Percentiles rank a stretch among this genome's conserved stretches.
These are phyloP conservation scores for Gonioctena quinquepunctata DNA, from an alignment of 1,140 invertebrate genomes.

Conservation along the genomic window DNA sequence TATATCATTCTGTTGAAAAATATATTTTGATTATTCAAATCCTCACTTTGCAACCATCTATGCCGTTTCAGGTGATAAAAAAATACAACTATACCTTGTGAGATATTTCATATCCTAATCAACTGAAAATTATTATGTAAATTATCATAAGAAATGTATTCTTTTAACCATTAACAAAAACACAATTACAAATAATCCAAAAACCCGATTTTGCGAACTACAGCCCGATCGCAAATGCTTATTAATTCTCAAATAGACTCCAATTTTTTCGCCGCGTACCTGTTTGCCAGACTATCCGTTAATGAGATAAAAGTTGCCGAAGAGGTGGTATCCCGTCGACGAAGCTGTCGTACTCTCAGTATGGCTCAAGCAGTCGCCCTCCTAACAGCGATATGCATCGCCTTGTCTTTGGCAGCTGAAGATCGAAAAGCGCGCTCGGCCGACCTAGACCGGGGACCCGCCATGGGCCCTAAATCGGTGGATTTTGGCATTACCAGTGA, in stretches of 20 bases:
- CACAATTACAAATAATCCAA: too few relatives aligned
- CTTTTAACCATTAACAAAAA: not conserved
- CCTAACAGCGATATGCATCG: constrained; percentile 37
- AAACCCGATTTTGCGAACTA: not conserved
- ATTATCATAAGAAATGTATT: too few relatives aligned
- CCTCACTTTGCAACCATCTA: too few relatives aligned
- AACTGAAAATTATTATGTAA: too few relatives aligned
- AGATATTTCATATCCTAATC: too few relatives aligned
- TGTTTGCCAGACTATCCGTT: constrained; percentile 15
- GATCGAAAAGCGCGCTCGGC: constrained; percentile 39
- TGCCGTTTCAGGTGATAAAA: too few relatives aligned
- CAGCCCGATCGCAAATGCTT: not conserved
- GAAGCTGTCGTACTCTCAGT: constrained; percentile 28
- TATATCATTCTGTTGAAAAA: too few relatives aligned
- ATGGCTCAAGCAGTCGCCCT: constrained; percentile 47
- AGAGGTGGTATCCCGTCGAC: constrained; percentile 10
- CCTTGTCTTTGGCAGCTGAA: constrained; percentile 34
- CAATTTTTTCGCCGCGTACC: constrained; percentile 9
- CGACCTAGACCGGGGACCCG: constrained; percentile 41
- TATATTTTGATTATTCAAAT: too few relatives aligned
- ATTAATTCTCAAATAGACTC: too few relatives aligned
- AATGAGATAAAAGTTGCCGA: constrained; percentile 15
- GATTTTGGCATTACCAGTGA: not conserved
- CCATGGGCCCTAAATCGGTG: constrained; percentile 6
- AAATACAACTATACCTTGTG: too few relatives aligned